phyloP scores from a whole-genome alignment of 1,140 invertebrate species.

The Hesperophylax magnus region DNA sequence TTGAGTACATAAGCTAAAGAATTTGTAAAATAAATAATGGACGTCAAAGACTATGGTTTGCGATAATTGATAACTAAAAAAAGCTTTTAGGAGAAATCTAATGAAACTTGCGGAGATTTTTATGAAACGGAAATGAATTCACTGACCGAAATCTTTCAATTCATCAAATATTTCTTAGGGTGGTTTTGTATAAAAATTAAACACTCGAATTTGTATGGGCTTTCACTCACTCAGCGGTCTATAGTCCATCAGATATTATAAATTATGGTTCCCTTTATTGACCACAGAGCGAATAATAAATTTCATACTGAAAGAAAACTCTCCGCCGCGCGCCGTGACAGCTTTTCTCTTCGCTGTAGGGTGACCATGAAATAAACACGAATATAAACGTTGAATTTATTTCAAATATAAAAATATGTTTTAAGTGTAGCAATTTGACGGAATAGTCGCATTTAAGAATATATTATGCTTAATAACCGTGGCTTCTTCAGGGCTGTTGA shows the following conservation, averaged over 20 bases:
- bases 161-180: not conserved
- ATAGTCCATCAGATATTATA: constrained; percentile 1
- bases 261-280: constrained; percentile 18
- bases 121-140: not conserved
- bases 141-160: not conserved
- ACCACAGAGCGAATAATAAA: constrained; percentile 21
- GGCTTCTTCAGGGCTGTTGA: no score
- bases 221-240: not conserved
- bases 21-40: no score
- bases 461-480: no score
- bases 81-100: no score
- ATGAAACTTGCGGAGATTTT: no score
- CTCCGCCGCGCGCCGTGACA: constrained; percentile 18
- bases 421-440: no score
- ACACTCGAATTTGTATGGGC: constrained; percentile 6
- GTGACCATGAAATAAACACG: not conserved
- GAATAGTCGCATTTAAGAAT: no score
- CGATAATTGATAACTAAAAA: no score
- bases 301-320: constrained; percentile 31
- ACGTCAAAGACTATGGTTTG: no score
- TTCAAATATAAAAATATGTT: no score
- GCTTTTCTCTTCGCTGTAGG: not conserved
- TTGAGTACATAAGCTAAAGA: no score
- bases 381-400: no score
- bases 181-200: constrained; percentile 12